phyloP scores from a whole-genome alignment of 2,888 invertebrate genomes.

The Dendrolimus pini region DNA sequence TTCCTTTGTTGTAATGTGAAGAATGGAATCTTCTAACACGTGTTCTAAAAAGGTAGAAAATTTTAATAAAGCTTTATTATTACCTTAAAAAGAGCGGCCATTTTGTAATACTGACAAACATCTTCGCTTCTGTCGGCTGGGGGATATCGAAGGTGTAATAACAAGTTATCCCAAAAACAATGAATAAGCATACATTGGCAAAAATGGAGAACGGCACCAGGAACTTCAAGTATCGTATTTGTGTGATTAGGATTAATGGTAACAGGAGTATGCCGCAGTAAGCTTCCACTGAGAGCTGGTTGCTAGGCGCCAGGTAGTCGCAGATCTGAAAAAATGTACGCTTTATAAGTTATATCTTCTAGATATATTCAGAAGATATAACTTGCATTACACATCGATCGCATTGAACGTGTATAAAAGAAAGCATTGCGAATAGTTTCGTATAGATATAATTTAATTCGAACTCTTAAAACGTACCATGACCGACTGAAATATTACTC shows the following conservation, averaged over 20 bases:
- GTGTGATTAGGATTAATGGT: slow-evolving; percentile 82
- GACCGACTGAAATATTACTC: too few relatives aligned
- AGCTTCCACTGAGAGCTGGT: slow-evolving; percentile 69
- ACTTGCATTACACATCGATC: too few relatives aligned
- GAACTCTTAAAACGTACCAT: too few relatives aligned
- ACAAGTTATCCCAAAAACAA: slow-evolving; percentile 87
- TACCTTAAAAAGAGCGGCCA: slow-evolving; percentile 91
- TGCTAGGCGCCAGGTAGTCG: slow-evolving; percentile 43
- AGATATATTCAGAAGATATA: too few relatives aligned
- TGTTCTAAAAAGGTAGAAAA: too few relatives aligned
- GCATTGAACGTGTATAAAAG: too few relatives aligned
- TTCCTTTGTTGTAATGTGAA: too few relatives aligned
- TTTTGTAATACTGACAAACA: slow-evolving; percentile 60
- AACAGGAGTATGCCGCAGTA: slow-evolving; percentile 81
- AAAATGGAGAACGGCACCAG: slow-evolving; percentile 92
- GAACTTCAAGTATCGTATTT: slow-evolving; percentile 83
- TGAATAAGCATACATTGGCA: slow-evolving; percentile 88
- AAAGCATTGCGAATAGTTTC: too few relatives aligned
- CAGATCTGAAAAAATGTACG: slow-evolving; percentile 64
- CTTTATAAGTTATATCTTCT: too few relatives aligned
- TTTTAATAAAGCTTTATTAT: background rate
- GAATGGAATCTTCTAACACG: too few relatives aligned
- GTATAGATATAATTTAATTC: too few relatives aligned
- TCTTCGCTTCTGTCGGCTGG: slow-evolving; percentile 34
- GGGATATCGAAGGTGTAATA: slow-evolving; percentile 83